Percentiles rank a stretch among this genome's conserved stretches.
These are phyloP conservation scores for Catharus ustulatus DNA, from an alignment of 2,797 vertebrate genomes.

Conservation along the genomic window DNA sequence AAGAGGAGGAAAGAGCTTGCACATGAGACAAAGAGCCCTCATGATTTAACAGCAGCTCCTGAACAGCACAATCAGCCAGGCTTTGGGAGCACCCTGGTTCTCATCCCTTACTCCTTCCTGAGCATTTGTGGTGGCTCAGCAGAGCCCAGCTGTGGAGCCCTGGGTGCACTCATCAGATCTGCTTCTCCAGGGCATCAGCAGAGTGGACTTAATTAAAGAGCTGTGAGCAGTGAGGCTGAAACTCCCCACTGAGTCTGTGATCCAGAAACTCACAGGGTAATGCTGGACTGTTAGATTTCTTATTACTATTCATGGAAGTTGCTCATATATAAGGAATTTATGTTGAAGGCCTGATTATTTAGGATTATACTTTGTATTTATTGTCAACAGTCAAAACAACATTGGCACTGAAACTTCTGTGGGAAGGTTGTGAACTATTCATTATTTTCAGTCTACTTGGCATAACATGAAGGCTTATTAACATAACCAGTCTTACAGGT, in stretches of 20 bases:
- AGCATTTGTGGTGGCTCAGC: not conserved
- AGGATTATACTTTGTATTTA: not conserved
- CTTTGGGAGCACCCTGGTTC: not conserved
- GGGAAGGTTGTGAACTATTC: conserved; percentile 1
- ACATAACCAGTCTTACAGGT: conserved; percentile 60
- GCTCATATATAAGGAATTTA: not conserved
- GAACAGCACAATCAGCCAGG: not conserved
- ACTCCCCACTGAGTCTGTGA: not conserved
- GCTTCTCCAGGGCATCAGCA: not conserved
- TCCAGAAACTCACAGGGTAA: not conserved
- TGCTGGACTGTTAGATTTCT: not conserved
- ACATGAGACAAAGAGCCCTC: fast-evolving
- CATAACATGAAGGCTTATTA: conserved; percentile 14
- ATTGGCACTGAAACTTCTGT: not conserved
- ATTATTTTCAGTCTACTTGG: conserved; percentile 28
- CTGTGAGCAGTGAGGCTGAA: not conserved
- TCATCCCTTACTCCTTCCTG: not conserved
- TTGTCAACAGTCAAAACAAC: not conserved
- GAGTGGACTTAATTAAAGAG: not conserved
- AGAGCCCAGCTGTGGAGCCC: not conserved
- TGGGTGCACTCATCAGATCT: fast-evolving
- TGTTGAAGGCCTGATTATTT: not conserved
- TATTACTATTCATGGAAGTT: not conserved
- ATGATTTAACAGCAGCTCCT: not conserved
- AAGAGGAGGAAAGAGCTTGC: not conserved